Base-by-base conservation (phyloP, 2,797 vertebrate species). In the Otolemur crassicaudatus region DNA sequence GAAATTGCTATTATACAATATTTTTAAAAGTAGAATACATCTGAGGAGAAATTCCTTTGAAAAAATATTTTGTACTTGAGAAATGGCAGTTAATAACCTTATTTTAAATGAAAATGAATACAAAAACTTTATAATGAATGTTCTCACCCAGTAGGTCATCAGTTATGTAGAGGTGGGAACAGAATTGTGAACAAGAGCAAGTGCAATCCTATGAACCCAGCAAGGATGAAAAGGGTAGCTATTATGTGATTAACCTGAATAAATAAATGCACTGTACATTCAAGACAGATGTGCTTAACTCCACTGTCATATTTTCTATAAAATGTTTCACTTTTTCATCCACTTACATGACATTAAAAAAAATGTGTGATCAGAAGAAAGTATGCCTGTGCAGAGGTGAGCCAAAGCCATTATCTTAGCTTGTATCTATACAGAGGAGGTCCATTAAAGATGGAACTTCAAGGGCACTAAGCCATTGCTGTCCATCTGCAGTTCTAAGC, bases 361-460 rank as follows among this genome's bases (percentile, higher is more conserved):
- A 90, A 96, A 73, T 56, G n/a, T 43, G 63, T 0, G 46, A 93
- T 92, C 96, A 95, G n/a, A 90, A 92, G 61, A 43, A 86, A 90
- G 60, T 60, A 95, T 86, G 92, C 91, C 94, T 94, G 22, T 53
- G 40, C 63, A 76, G 34, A 82, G 58, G 9, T 46, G 76, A 93
- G 83, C 96, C 87, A 97, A 96, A 87, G 27, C 53, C 86, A 72
- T 93, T 96, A 85, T 91, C 86, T 79, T 93, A 85, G 72, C 82
- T 60, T 34, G 20, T 29, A 27, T 37, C 69, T 83, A 75, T 4
- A 11, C 70, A 73, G 23, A 93, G 87, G 58, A 86, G 29, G 40
- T 8, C 80, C 7, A 14, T 17, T 85, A n/a, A 70, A 91, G 85
- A 88, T 49, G 25, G 46, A 90, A 83, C 82, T 83, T 79, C 46